These are phyloP conservation scores for Lamproptera curius DNA, from an alignment of 2,888 invertebrate genomes.

Conservation along the genomic window DNA sequence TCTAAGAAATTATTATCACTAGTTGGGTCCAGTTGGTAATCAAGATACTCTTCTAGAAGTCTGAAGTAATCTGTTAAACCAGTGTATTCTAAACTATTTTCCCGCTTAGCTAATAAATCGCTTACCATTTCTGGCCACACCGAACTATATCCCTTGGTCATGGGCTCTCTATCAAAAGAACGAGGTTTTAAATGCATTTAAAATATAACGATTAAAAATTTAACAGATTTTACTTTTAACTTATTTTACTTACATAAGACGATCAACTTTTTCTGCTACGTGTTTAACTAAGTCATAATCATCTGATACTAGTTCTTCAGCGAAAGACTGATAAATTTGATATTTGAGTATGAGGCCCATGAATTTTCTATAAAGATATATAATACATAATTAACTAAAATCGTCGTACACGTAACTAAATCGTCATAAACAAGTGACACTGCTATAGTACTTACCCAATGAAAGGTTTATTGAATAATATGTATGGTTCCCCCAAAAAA, in stretches of 20 bases:
- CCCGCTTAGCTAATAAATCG: constrained; percentile 63
- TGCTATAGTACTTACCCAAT: constrained; percentile 56
- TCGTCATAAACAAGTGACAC: too few relatives aligned
- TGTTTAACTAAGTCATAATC: constrained; percentile 64
- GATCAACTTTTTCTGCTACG: constrained; percentile 54
- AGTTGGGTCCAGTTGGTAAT: constrained; percentile 61
- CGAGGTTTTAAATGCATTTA: neutral
- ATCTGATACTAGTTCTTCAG: constrained; percentile 63
- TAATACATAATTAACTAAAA: constrained; percentile 13
- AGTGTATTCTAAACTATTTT: constrained; percentile 69
- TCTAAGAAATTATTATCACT: constrained; percentile 38
- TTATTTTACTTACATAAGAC: constrained; percentile 56
- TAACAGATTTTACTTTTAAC: neutral
- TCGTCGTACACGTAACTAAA: neutral
- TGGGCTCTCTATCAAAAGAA: constrained; percentile 50
- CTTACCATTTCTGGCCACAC: constrained; percentile 71
- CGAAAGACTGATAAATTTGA: constrained; percentile 73
- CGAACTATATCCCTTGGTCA: constrained; percentile 64
- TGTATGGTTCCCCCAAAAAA: constrained; percentile 69
- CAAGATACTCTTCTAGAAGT: constrained; percentile 74
- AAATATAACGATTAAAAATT: constrained; percentile 1
- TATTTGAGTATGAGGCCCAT: constrained; percentile 77
- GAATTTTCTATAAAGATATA: constrained; percentile 67
- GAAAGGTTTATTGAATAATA: constrained; percentile 74
- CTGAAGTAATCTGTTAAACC: constrained; percentile 75